Evolutionary conservation across 1,140 invertebrate genomes (phyloP).

Genomic region (Centruroides vittatus): DNA sequence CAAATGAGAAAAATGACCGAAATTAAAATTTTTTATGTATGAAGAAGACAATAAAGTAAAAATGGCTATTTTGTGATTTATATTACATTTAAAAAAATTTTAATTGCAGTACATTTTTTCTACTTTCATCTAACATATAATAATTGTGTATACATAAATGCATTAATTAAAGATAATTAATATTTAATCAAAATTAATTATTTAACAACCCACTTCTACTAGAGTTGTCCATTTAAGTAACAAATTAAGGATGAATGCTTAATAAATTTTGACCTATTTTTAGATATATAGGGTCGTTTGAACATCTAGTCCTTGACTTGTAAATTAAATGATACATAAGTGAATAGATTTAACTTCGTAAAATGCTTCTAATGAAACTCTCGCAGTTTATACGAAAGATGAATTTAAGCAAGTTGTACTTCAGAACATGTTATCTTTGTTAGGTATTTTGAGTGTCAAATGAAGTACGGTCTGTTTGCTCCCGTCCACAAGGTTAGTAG

Average conservation of each 20-base stretch:
- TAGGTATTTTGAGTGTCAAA: conserved; percentile 87
- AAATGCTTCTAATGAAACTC: background rate
- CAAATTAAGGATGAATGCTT: background rate
- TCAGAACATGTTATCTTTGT: background rate
- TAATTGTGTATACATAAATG: too few relatives aligned
- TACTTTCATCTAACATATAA: too few relatives aligned
- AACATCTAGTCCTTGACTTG: background rate
- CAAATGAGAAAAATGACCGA: too few relatives aligned
- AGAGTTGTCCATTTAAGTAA: background rate
- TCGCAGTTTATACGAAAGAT: background rate
- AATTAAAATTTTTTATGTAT: too few relatives aligned
- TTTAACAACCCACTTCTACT: too few relatives aligned
- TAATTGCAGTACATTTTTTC: too few relatives aligned
- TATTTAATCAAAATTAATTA: too few relatives aligned
- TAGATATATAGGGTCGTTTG: background rate
- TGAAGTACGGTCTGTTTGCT: conserved; percentile 82
- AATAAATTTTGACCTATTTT: background rate
- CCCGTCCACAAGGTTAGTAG: conserved; percentile 65
- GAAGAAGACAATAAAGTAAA: too few relatives aligned
- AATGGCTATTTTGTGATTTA: too few relatives aligned
- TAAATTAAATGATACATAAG: background rate
- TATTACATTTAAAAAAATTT: too few relatives aligned
- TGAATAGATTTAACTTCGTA: background rate
- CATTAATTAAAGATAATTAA: too few relatives aligned
- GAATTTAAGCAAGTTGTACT: background rate